phyloP scores from a whole-genome alignment of 2,113 vertebrate genomes.

The Agapornis roseicollis region DNA sequence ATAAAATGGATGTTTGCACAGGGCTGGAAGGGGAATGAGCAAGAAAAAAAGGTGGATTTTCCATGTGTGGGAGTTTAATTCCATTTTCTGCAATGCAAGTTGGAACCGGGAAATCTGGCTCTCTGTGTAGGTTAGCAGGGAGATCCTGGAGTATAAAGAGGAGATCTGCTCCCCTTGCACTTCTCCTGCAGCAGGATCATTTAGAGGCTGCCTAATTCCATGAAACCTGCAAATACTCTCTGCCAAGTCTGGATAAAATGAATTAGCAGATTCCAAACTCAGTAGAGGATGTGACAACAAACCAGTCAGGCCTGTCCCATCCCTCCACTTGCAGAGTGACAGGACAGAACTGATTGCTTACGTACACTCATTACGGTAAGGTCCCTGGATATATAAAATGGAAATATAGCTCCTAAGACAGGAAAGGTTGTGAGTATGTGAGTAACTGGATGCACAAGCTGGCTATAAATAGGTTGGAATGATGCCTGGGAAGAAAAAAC shows the following conservation, averaged over 20 bases:
- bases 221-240: neutral
- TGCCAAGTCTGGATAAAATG: neutral
- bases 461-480: neutral
- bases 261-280: neutral
- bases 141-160: neutral
- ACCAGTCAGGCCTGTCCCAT: neutral
- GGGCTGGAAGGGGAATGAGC: neutral
- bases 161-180: constrained; percentile 27
- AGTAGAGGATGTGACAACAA: neutral
- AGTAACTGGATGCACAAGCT: neutral
- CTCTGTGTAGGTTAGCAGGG: neutral
- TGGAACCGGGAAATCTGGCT: neutral
- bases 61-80: constrained; percentile 22
- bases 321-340: neutral
- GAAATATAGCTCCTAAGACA: neutral
- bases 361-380: neutral
- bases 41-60: constrained; percentile 22
- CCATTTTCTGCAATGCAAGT: constrained; percentile 2
- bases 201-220: neutral
- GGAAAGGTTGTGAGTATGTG: neutral
- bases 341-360: neutral
- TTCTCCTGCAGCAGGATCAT: neutral
- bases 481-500: neutral
- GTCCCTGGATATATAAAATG: neutral
- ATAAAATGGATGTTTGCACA: neutral